Base-by-base conservation (phyloP, 2,113 vertebrate species). In the Bombycilla garrulus region DNA sequence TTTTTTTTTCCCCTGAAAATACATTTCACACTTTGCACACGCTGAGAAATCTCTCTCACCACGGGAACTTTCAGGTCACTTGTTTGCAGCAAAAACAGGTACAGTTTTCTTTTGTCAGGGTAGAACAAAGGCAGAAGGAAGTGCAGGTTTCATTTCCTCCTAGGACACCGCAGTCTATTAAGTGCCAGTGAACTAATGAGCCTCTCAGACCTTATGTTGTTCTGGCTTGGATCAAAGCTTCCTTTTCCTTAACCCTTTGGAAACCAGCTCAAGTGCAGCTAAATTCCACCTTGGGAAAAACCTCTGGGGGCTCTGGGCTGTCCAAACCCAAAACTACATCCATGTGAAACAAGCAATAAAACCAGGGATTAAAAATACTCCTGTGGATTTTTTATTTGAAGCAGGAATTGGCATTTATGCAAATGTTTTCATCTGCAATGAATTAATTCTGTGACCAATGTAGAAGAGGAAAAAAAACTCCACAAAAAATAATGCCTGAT, bases 101-200 rank as follows among this genome's bases (percentile, higher is more conserved):
- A 96, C 96, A 96, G 96, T 97, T 98, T 97, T 98, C 97, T 97
- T 97, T 97, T 97, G 97, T 97, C 95, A 95, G 96, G 96, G 61
- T 15, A 97, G 97, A 97, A 98, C 97, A 98, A 97, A 97, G 97
- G 60, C 97, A 97, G 80, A 93, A 97, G 97, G 97, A 98, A 94
- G 96, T 92, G 95, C 97, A 97, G 98, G 97, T 98, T 97, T 95
- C 96, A 64, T 97, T 97, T 97, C 96, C 96, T 98, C 97, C 96
- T 82, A 98, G 98, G 98, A 98, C 97, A 84, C 65, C 5, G 88
- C 73, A 91, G 93, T 67, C 94, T 84, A 84, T 94, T 83, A 93
- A 94, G 97, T 97, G 98, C 98, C 98, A 98, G 97, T 97, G 97
- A 98, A 97, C 97, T 98, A 98, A 98, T 98, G 98, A 98, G 98